These are phyloP conservation scores for Gobius niger DNA, from an alignment of 2,113 vertebrate genomes.

Conservation along the genomic window DNA sequence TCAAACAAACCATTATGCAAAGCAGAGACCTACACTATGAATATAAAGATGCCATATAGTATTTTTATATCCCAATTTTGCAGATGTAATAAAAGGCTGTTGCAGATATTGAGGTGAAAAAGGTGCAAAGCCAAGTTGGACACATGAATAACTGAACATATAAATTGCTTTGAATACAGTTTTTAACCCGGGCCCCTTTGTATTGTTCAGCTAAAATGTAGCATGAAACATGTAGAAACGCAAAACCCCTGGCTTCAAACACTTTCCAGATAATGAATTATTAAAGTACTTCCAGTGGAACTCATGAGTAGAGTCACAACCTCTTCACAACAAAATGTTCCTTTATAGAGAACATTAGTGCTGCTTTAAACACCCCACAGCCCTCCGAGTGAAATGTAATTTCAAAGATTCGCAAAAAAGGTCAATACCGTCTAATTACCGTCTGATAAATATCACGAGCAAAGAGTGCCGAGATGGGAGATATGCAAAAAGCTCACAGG, in stretches of 20 bases:
- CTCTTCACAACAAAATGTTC: not conserved
- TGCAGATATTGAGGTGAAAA: conserved; percentile 8
- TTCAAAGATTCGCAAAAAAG: conserved; percentile 60
- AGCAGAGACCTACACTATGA: conserved; percentile 8
- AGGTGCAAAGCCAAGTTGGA: conserved; percentile 6
- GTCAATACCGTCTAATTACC: conserved; percentile 57
- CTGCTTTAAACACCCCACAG: not conserved
- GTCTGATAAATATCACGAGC: conserved; percentile 60
- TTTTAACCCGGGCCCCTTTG: conserved; percentile 5
- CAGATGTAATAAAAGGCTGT: conserved; percentile 6
- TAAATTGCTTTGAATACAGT: conserved; percentile 9
- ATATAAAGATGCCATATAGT: not conserved
- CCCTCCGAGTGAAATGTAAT: conserved; percentile 46
- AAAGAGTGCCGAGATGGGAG: conserved; percentile 46
- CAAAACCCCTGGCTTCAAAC: conserved; percentile 24
- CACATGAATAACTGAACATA: conserved; percentile 5
- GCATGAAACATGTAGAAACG: conserved; percentile 9
- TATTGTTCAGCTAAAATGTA: not conserved
- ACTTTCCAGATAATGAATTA: conserved; percentile 39
- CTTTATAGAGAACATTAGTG: not conserved
- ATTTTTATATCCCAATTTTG: conserved; percentile 14
- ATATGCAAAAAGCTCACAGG: conserved; percentile 17
- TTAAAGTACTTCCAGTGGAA: conserved; percentile 34
- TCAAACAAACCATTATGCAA: not conserved
- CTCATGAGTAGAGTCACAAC: conserved; percentile 7